phyloP scores from a whole-genome alignment of 2,797 vertebrate genomes.

The Margarornis squamiger region DNA sequence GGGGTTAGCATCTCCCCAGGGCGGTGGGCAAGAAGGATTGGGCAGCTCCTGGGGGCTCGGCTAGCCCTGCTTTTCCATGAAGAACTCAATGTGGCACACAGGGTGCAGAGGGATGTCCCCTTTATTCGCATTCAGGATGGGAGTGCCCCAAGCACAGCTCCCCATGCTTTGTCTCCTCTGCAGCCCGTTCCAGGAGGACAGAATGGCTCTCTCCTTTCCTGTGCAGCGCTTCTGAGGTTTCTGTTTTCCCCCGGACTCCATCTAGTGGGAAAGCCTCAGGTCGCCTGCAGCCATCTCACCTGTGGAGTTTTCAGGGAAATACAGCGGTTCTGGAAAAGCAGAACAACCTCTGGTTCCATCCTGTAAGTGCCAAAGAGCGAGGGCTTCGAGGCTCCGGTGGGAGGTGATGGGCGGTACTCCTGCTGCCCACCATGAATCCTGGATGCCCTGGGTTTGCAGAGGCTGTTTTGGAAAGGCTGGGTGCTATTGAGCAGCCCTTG shows the following conservation, averaged over 20 bases:
- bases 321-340: not conserved
- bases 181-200: not conserved
- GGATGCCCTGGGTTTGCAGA: rapidly evolving
- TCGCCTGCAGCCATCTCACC: rapidly evolving
- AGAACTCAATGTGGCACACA: rapidly evolving
- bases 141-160: not conserved
- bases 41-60: not conserved
- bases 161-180: rapidly evolving
- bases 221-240: rapidly evolving
- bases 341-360: rapidly evolving
- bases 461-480: not conserved
- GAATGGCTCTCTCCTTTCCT: not conserved
- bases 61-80: not conserved
- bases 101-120: not conserved
- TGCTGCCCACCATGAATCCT: not conserved
- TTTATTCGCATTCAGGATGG: not conserved
- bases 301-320: not conserved
- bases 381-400: not conserved
- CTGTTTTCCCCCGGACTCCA: not conserved
- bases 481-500: not conserved
- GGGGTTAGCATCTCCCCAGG: not conserved
- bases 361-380: rapidly evolving
- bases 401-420: not conserved
- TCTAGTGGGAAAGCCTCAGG: not conserved
- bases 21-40: rapidly evolving